Base-by-base conservation (phyloP, 2,113 vertebrate genomes). In the Microcebus lehilahytsara region DNA sequence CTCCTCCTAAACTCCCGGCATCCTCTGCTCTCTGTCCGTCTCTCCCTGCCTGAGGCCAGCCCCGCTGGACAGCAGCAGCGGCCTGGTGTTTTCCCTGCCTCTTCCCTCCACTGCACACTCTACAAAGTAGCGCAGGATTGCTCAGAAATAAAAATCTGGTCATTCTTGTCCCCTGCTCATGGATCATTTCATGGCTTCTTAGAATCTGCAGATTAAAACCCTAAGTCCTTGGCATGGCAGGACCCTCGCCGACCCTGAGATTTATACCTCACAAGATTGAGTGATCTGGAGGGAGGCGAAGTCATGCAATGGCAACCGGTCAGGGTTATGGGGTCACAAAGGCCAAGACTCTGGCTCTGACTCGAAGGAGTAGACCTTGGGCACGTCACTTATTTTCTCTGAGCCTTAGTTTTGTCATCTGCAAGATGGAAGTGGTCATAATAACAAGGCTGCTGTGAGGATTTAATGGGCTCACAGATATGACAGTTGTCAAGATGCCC, bases 291-390 rank as follows among this genome's bases (percentile, higher is more conserved):
- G 37, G 27, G 42, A 83, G 40, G 74, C 3, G 19, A 7, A 17
- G 3, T 0, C 5, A 30, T 0, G 0, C 8, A 10, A 11, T 5
- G 25, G 53, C 6, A 14, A 72, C 0, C 1, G 71, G 40, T 1
- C 1, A 79, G 37, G 22, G 19, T 37, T 85, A 22, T 27, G 83
- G 17, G n/a, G 56, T 46, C 42, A 37, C 56, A 30, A 51, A 80
- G n/a, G 69, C 34, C 32, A 51, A 27, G 69, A 17, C 78, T 46
- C 72, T 46, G 66, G 42, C 80, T 79, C 87, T 27, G 23, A 78
- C 6, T 25, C 14, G 7, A 83, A 62, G 40, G 13, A 20, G 42
- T 1, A 81, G 90, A n/a, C 51, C 62, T 42, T n/a, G 27, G n/a
- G 49, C 42, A 64, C 19, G 22, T n/a, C 23, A 27, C 60, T n/a